phyloP scores from a whole-genome alignment of 2,888 invertebrate genomes.

The Drosophila neutralis region DNA sequence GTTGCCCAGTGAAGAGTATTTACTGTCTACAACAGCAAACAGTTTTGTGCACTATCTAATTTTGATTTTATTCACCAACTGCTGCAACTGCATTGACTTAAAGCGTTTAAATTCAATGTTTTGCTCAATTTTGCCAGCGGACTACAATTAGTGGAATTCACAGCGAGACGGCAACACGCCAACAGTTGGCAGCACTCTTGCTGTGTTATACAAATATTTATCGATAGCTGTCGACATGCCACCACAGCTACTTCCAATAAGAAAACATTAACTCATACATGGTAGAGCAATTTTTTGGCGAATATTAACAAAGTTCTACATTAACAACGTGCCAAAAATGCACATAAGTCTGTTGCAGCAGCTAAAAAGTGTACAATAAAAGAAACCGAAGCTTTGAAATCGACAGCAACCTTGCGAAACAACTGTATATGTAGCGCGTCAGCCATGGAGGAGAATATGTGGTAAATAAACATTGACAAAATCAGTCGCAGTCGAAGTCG shows the following conservation, averaged over 20 bases:
- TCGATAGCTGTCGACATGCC: slow-evolving; percentile 35
- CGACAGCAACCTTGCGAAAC: slow-evolving; percentile 6
- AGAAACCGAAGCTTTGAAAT: slow-evolving; percentile 6
- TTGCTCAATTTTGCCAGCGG: slow-evolving; percentile 58
- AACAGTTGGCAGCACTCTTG: slow-evolving; percentile 33
- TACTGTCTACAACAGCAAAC: slow-evolving; percentile 6
- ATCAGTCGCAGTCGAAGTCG: not conserved
- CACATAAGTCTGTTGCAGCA: slow-evolving; percentile 11
- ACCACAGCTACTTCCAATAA: slow-evolving; percentile 42
- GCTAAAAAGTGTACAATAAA: slow-evolving; percentile 36
- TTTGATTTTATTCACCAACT: slow-evolving; percentile 10
- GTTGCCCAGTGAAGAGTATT: slow-evolving; percentile 11
- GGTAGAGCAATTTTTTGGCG: slow-evolving; percentile 43
- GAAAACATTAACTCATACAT: slow-evolving; percentile 54
- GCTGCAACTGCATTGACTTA: slow-evolving; percentile 36
- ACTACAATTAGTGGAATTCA: slow-evolving; percentile 43
- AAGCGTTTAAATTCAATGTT: slow-evolving; percentile 51
- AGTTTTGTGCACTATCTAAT: not conserved
- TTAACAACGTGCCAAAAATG: slow-evolving; percentile 48
- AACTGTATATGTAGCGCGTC: slow-evolving; percentile 35
- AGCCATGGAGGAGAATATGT: slow-evolving; percentile 83
- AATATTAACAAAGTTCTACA: slow-evolving; percentile 37
- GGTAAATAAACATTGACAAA: slow-evolving; percentile 72
- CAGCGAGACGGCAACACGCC: slow-evolving; percentile 16
- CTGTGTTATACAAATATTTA: slow-evolving; percentile 12